phyloP scores from a whole-genome alignment of 2,113 vertebrate species.

The Progne subis region DNA sequence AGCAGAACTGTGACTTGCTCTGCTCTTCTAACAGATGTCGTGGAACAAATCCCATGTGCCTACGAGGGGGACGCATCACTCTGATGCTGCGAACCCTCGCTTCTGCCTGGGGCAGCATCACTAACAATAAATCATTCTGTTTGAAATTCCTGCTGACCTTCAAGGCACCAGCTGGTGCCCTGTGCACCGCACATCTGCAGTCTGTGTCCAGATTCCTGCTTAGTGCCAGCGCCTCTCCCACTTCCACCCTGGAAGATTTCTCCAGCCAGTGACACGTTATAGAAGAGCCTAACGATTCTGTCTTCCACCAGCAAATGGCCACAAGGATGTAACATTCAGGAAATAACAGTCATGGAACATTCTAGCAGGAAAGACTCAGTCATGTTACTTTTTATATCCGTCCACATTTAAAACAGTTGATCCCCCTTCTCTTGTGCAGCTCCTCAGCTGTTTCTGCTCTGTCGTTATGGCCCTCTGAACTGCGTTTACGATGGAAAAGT shows the following conservation, averaged over 20 bases:
- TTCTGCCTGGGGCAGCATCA: not conserved
- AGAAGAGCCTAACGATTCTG: not conserved
- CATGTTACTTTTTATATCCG: not conserved
- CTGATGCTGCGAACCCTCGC: not conserved
- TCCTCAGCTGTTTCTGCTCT: not conserved
- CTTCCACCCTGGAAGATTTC: not conserved
- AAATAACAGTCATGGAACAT: not conserved
- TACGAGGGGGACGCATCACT: not conserved
- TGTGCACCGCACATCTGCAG: not conserved
- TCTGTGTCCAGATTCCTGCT: not conserved
- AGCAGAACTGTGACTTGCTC: not conserved
- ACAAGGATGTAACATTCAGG: not conserved
- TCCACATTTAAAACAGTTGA: not conserved
- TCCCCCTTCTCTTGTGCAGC: not conserved
- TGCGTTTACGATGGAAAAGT: not conserved
- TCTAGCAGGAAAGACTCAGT: not conserved
- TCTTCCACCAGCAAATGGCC: not conserved
- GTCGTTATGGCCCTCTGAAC: accelerated
- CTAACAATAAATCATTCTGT: not conserved
- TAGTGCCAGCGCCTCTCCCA: not conserved
- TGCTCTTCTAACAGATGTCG: not conserved
- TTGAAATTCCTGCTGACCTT: not conserved
- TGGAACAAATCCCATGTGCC: not conserved
- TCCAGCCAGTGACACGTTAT: accelerated
- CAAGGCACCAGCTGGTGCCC: not conserved